phyloP scores from a whole-genome alignment of 2,113 vertebrate species.

The Recurvirostra avosetta region DNA sequence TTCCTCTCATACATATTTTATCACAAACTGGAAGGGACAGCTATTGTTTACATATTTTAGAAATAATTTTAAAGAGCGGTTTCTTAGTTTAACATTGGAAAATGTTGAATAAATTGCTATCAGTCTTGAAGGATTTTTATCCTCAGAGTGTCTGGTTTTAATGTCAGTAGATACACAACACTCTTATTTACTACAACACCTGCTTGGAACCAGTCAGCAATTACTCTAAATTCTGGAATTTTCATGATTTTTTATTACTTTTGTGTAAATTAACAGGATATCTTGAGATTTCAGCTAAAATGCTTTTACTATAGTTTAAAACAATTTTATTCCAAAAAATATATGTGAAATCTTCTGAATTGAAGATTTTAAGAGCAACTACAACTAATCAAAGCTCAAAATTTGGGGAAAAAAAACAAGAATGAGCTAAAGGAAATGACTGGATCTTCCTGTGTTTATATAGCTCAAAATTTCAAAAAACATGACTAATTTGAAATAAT shows the following conservation, averaged over 20 bases:
- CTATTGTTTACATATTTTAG: neutral
- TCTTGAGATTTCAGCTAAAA: neutral
- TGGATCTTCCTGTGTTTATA: neutral
- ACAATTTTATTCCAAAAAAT: neutral
- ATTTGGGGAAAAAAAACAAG: neutral
- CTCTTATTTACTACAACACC: neutral
- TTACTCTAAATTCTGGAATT: neutral
- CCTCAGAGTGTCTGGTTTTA: neutral
- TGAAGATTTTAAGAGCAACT: neutral
- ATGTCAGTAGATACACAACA: neutral
- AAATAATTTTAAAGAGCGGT: neutral
- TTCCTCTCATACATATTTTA: neutral
- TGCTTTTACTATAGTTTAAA: neutral
- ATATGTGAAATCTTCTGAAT: neutral
- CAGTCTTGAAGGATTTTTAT: neutral
- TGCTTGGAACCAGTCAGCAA: neutral
- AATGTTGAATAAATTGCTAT: neutral
- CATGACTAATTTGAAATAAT: neutral
- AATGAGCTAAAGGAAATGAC: neutral
- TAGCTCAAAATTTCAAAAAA: neutral
- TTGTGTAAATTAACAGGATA: neutral
- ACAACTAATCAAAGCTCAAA: neutral
- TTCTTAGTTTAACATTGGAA: neutral
- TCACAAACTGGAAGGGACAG: neutral
- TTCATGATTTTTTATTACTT: neutral